Evolutionary conservation across 1,140 invertebrate species (phyloP).

Genomic region (Trichomalopsis sarcophagae): DNA sequence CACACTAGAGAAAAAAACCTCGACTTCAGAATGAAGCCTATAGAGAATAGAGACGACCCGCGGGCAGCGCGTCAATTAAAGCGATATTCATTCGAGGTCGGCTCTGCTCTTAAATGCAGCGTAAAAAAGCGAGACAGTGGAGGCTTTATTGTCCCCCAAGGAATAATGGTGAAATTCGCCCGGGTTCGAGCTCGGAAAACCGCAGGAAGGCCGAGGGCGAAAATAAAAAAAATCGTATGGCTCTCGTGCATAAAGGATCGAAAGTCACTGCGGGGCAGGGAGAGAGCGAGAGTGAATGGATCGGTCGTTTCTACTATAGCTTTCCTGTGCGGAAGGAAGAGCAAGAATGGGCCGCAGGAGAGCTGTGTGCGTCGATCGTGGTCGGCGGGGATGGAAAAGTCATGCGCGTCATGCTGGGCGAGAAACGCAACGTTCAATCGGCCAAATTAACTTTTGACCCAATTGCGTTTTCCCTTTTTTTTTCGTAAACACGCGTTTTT

Average conservation of each 20-base stretch:
- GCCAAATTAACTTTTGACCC: slow-evolving; percentile 28
- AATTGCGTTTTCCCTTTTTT: not conserved
- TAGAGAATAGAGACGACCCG: not conserved
- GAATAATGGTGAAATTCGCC: slow-evolving; percentile 37
- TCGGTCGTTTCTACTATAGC: slow-evolving; percentile 15
- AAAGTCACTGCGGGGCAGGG: slow-evolving; percentile 41
- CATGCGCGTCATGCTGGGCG: not conserved
- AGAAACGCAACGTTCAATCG: slow-evolving; percentile 2
- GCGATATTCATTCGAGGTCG: slow-evolving; percentile 40
- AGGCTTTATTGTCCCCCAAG: not conserved
- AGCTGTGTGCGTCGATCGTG: not conserved
- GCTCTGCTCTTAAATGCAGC: not conserved
- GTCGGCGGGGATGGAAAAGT: slow-evolving; percentile 1
- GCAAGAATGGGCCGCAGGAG: slow-evolving; percentile 17
- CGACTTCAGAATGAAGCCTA: not conserved
- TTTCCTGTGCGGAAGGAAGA: slow-evolving; percentile 41
- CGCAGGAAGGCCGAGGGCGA: slow-evolving; percentile 26
- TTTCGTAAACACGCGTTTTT: not conserved
- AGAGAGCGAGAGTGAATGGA: not conserved
- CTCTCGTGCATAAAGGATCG: not conserved
- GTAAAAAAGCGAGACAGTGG: slow-evolving; percentile 34
- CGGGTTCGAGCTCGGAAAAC: slow-evolving; percentile 10
- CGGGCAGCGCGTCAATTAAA: slow-evolving; percentile 46
- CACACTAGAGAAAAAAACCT: slow-evolving; percentile 13
- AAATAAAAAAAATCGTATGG: slow-evolving; percentile 26